Evolutionary conservation across 2,113 vertebrate genomes (phyloP), one percentile per base, ranked within the genome.

Genomic region (Elachura formosa): DNA sequence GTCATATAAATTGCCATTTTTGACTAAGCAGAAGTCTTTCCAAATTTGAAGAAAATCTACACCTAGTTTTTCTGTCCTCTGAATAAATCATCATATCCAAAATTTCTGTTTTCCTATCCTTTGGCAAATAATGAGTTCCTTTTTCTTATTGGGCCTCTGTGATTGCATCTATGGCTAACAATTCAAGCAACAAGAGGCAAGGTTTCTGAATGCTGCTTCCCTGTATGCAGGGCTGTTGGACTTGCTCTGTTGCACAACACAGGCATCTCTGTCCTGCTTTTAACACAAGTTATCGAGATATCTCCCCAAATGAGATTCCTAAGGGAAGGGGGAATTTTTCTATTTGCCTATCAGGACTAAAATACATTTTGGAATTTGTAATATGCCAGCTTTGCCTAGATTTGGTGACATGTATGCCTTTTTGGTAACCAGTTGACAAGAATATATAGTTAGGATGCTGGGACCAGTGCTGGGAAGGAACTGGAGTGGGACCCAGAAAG

Each of bases 221-320:
- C 31, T 63, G 9, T 40, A 6, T 59, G 9, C 28, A 87, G n/a
- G 31, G 8, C 25, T 63, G 11, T 61, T 41, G 43, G 25, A 25
- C 13, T 45, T 45, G 25, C 24, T 56, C n/a, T 2, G 0, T 2
- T 64, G 41, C 23, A 58, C 29, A 40, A 25, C 0, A 51, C 34
- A 58, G 25, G 40, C 10, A 36, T 36, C 36, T 46, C 63, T 76
- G 41, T 69, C 33, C 5, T 9, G 33, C 6, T 81, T 69, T 75
- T 75, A 29, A 40, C 38, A 34, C 36, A 81, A 78, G 68, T 31
- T 75, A 67, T 9, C 43, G 24, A 87, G 43, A 43, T 9, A 15
- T 23, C 11, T 71, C 18, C 34, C 11, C 28, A 73, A 0, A 2
- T 12, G 17, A 83, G 25, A 21, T 72, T 81, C 75, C 40, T 41